These are phyloP conservation scores for Exaiptasia diaphana DNA, from an alignment of 64 coral and sea anemone species.

Conservation along the genomic window DNA sequence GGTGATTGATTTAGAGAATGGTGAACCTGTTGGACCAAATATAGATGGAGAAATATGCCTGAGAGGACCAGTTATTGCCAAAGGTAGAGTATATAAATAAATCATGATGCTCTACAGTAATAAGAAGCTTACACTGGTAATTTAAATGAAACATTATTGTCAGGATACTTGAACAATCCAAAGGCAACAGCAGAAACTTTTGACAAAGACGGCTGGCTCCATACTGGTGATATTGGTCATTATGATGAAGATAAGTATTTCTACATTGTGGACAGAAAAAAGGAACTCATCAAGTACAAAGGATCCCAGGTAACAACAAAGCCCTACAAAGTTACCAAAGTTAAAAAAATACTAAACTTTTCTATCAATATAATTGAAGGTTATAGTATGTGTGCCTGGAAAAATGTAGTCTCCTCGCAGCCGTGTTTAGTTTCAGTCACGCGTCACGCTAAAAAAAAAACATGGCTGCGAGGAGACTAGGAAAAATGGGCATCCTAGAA, in stretches of 20 bases:
- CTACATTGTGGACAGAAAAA: constrained; percentile 60
- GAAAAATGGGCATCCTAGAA: neutral
- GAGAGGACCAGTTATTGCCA: constrained; percentile 62
- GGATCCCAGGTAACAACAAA: constrained; percentile 51
- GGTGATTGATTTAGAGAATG: constrained; percentile 56
- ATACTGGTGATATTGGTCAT: constrained; percentile 61
- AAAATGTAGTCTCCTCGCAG: too few species aligned
- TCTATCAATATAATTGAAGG: neutral
- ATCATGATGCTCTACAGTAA: neutral
- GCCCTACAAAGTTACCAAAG: neutral
- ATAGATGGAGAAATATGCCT: constrained; percentile 65
- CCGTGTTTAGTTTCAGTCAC: too few species aligned
- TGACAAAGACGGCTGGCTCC: constrained; percentile 57
- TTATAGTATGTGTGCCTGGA: neutral
- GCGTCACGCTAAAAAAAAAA: too few species aligned
- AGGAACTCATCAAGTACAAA: constrained; percentile 79
- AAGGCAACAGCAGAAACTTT: constrained; percentile 45
- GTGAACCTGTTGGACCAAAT: constrained; percentile 40
- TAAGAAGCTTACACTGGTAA: neutral
- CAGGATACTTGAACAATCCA: constrained; percentile 66
- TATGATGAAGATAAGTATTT: constrained; percentile 61
- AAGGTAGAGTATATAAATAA: constrained; percentile 40
- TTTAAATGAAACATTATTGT: neutral
- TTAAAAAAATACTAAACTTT: neutral
- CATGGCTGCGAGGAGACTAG: too few species aligned